Conservation (phyloP, 2,113 vertebrate species). For the Benitochromis conjunctus region DNA sequence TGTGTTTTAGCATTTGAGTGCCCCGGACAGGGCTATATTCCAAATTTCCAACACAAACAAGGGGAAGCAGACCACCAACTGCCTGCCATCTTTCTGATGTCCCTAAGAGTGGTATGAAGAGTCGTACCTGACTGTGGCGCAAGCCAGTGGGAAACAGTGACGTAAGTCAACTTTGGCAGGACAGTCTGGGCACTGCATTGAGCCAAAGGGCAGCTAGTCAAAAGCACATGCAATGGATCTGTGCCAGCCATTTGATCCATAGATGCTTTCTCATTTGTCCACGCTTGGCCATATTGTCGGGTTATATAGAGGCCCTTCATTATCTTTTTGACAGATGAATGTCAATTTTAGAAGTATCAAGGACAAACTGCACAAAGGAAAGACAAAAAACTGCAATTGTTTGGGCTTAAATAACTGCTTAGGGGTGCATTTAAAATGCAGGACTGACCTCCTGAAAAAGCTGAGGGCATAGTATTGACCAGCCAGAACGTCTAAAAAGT, state of each 20-base stretch:
- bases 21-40: not conserved
- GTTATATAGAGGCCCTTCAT: not conserved
- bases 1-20: not conserved
- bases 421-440: slow-evolving; percentile 23
- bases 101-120: not conserved
- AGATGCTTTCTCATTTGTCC: slow-evolving; percentile 1
- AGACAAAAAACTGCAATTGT: not conserved
- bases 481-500: slow-evolving; percentile 20
- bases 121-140: slow-evolving; percentile 38
- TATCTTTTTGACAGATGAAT: not conserved
- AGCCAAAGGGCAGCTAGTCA: slow-evolving; percentile 54
- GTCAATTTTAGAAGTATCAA: not conserved
- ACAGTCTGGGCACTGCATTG: slow-evolving; percentile 23
- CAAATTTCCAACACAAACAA: not conserved
- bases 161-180: slow-evolving; percentile 51
- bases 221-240: slow-evolving; percentile 33
- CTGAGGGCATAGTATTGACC: slow-evolving; percentile 41
- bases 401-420: slow-evolving; percentile 27
- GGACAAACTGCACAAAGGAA: slow-evolving; percentile 7
- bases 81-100: slow-evolving; percentile 6
- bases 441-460: slow-evolving; percentile 10
- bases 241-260: slow-evolving; percentile 23
- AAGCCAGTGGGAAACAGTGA: slow-evolving; percentile 44
- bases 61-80: not conserved
- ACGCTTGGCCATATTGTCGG: not conserved